These are phyloP conservation scores for Calephelis virginiensis DNA, from an alignment of 1,140 invertebrate genomes.

Conservation along the genomic window DNA sequence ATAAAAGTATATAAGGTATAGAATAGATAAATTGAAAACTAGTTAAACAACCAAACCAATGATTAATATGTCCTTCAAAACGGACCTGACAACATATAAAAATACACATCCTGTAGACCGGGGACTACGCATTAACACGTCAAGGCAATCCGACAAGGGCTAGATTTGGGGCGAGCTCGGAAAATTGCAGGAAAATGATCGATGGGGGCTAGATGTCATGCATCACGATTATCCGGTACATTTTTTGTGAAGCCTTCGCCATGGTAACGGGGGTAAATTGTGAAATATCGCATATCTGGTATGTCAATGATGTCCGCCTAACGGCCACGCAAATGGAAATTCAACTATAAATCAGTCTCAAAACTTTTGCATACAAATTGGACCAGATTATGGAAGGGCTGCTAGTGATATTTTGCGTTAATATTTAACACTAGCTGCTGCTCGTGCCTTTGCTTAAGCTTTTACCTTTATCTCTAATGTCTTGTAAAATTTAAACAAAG, in stretches of 20 bases:
- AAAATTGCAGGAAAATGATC: conserved; percentile 65
- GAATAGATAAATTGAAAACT: too few species aligned
- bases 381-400: background rate
- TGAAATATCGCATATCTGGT: conserved; percentile 36
- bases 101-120: conserved; percentile 43
- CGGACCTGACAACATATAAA: conserved; percentile 27
- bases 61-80: conserved; percentile 12
- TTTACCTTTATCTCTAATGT: too few species aligned
- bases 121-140: conserved; percentile 52
- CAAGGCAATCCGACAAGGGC: conserved; percentile 48
- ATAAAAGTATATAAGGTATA: too few species aligned
- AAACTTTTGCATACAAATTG: conserved; percentile 15
- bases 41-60: conserved; percentile 2
- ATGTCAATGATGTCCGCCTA: conserved; percentile 27
- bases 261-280: conserved; percentile 31
- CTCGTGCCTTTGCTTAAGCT: too few species aligned
- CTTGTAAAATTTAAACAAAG: too few species aligned
- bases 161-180: conserved; percentile 50
- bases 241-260: conserved; percentile 33
- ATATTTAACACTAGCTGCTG: background rate
- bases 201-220: conserved; percentile 58
- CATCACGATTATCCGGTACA: conserved; percentile 48
- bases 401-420: conserved; percentile 1
- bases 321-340: conserved; percentile 13
- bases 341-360: conserved; percentile 13